Conservation (phyloP, 2,113 vertebrate species). For the Aptenodytes patagonicus region DNA sequence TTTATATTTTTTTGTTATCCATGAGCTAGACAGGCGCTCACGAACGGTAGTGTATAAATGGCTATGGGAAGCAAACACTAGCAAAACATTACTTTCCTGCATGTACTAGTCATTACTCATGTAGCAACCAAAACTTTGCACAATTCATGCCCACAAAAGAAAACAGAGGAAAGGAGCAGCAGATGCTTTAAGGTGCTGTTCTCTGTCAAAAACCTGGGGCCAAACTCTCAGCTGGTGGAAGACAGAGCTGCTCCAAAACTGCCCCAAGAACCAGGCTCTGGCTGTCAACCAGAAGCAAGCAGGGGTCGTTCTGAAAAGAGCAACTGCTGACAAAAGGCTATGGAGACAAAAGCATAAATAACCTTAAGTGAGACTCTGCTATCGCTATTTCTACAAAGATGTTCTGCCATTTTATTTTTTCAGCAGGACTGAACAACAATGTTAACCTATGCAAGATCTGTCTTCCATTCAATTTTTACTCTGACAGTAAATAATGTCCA, state of each 20-base stretch:
- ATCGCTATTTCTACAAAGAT: background rate
- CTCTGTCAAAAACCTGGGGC: background rate
- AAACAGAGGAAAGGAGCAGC: background rate
- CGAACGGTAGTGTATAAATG: accelerated
- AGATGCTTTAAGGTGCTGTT: background rate
- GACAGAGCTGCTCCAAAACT: background rate
- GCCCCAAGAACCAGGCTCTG: background rate
- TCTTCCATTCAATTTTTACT: background rate
- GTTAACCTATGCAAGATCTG: background rate
- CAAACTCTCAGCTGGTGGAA: background rate
- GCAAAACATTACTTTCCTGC: background rate
- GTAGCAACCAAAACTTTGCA: background rate
- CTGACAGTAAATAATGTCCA: background rate
- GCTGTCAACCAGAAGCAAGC: background rate
- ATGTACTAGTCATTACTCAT: background rate
- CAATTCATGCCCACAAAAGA: background rate
- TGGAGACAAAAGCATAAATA: background rate
- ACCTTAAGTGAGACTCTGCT: background rate
- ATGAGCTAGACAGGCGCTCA: background rate
- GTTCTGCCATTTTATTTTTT: background rate
- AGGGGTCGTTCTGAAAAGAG: background rate
- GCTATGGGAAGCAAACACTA: background rate
- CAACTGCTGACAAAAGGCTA: background rate
- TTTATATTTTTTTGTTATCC: background rate
- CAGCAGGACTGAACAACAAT: background rate